Base-by-base conservation (phyloP, 1,140 invertebrate genomes). In the Asobara japonica region DNA sequence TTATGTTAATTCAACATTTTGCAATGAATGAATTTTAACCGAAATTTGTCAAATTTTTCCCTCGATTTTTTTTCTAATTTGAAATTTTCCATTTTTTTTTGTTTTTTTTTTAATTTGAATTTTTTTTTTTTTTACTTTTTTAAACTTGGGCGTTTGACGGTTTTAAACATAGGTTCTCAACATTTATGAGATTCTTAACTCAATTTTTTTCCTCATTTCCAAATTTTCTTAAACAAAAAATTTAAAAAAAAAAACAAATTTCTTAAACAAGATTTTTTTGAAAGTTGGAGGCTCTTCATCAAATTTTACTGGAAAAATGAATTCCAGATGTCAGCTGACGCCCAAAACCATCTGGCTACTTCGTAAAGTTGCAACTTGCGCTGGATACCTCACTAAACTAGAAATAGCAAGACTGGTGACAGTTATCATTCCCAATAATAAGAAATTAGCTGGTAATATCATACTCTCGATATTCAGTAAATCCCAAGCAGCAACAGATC, bases 331-430 rank as follows among this genome's bases (percentile, higher is more conserved):
- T 2, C 1, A 6, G 4, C 22, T 76, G 5, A 27, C 74, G 18
- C 31, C 38, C 3, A 81, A 71, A 84, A 82, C 66, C 80, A 87
- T 71, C 65, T 90, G 79, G 90, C 86, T 88, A 45, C 86, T 82
- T 78, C 89, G 78, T 87, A 90, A 86, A 79, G 86, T 84, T 79
- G 85, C 64, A 69, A 78, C 73, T 74, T 83, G 78, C 56, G 79
- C 82, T 22, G 81, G 75, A 72, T 84, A 80, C 75, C 75, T 88
- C 3, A 77, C 66, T 27, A 76, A 78, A 65, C 69, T 73, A 30
- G 87, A 88, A 82, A 90, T 91, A 77, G 86, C 89, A 29, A 80
- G 78, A 62, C 83, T 82, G 7, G 74, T 86, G 1, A 81, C 81
- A 69, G 84, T 85, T 74, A 20, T 87, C 79, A 51, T 89, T 82